phyloP scores from a whole-genome alignment of 53 echinoderm and acorn worm genomes.

The Paracentrotus lividus region DNA sequence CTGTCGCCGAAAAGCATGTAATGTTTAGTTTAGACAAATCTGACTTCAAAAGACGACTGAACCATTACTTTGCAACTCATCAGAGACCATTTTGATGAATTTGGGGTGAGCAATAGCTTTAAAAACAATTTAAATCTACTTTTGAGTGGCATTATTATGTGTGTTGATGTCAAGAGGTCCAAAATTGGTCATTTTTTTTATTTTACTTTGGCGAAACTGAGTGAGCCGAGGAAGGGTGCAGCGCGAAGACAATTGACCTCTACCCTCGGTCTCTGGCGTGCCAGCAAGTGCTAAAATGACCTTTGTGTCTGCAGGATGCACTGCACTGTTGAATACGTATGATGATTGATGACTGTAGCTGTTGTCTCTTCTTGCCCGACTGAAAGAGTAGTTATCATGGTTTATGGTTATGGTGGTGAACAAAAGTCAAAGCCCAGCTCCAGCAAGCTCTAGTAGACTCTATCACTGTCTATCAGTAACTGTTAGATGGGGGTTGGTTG shows the following conservation, averaged over 20 bases:
- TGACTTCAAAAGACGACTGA: not conserved
- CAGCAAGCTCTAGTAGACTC: no score
- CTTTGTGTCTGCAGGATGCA: not conserved
- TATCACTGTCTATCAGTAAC: no score
- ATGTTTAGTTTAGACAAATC: slow-evolving; percentile 35
- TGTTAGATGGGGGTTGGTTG: no score
- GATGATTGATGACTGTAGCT: no score
- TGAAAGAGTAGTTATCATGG: no score
- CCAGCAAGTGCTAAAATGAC: not conserved
- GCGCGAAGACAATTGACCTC: not conserved
- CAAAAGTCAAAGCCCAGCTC: no score
- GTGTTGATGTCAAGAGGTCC: not conserved
- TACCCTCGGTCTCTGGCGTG: not conserved
- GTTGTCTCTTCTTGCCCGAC: no score
- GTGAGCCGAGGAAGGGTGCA: not conserved
- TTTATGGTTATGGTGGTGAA: no score
- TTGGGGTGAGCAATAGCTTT: not conserved
- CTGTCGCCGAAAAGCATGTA: not conserved
- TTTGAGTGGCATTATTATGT: not conserved
- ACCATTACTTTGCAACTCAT: not conserved
- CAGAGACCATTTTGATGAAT: slow-evolving; percentile 28
- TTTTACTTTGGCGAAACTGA: not conserved
- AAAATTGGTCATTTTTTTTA: not conserved
- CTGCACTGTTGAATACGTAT: no score
- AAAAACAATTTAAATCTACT: not conserved